phyloP scores from a whole-genome alignment of 2,888 invertebrate genomes.

The Lissocephala sabroskyi region DNA sequence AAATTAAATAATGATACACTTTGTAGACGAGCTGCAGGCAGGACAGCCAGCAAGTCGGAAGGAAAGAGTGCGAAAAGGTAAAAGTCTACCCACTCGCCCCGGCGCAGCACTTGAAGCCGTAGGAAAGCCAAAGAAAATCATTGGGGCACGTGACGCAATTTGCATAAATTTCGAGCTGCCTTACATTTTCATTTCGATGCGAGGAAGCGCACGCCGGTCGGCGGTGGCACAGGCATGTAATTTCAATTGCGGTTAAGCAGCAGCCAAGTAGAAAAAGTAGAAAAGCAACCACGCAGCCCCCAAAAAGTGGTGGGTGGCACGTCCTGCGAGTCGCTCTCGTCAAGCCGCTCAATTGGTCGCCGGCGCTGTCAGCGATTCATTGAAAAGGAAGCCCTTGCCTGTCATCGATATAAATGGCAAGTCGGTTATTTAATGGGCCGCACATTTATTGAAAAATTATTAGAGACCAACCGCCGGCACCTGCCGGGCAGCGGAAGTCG shows the following conservation, averaged over 20 bases:
- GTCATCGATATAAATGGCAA: conserved; percentile 34
- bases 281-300: conserved; percentile 17
- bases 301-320: conserved; percentile 27
- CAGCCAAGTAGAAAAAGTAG: conserved; percentile 61
- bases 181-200: conserved; percentile 13
- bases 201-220: neutral
- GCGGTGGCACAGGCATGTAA: conserved; percentile 56
- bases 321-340: too few relatives aligned
- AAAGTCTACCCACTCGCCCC: too few relatives aligned
- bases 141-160: conserved; percentile 70
- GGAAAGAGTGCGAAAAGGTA: conserved; percentile 4
- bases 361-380: conserved; percentile 36
- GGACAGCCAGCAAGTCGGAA: neutral
- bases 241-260: conserved; percentile 65
- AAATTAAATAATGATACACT: conserved; percentile 73
- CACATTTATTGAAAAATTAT: conserved; percentile 59
- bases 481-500: conserved; percentile 12
- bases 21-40: conserved; percentile 29
- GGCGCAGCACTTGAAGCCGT: neutral
- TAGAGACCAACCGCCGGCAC: too few relatives aligned
- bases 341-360: neutral
- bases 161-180: conserved; percentile 63
- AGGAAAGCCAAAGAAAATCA: conserved; percentile 49
- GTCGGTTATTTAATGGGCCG: conserved; percentile 29
- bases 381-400: conserved; percentile 46